Evolutionary conservation across 2,113 vertebrate genomes (phyloP).

Genomic region (Cranoglanis bouderius): DNA sequence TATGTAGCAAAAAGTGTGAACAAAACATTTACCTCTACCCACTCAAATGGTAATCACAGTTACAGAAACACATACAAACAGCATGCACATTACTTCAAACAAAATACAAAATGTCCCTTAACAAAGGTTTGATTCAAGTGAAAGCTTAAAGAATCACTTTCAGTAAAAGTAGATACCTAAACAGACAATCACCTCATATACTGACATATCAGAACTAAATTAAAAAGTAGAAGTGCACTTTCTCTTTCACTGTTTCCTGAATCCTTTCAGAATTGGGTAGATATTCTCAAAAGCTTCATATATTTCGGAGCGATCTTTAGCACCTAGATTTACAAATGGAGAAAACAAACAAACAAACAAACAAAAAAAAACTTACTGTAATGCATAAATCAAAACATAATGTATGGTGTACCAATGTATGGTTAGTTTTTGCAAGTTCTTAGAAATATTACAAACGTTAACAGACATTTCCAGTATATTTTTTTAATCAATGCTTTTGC

Average conservation of each 20-base stretch:
- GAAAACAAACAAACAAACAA: too few relatives aligned
- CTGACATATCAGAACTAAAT: background rate
- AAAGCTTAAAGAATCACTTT: background rate
- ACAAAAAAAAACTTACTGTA: background rate
- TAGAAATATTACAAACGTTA: background rate
- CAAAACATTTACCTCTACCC: slow-evolving; percentile 32
- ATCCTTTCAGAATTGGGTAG: slow-evolving; percentile 92
- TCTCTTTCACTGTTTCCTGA: slow-evolving; percentile 80
- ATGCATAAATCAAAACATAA: background rate
- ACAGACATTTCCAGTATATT: background rate
- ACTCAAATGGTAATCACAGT: background rate
- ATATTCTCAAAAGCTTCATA: slow-evolving; percentile 98
- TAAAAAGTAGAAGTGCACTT: background rate
- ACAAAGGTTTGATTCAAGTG: slow-evolving; percentile 14
- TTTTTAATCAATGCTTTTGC: background rate
- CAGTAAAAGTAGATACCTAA: background rate
- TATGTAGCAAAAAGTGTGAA: slow-evolving; percentile 26
- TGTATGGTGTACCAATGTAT: background rate
- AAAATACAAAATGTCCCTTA: slow-evolving; percentile 19
- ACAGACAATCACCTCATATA: background rate
- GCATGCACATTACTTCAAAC: slow-evolving; percentile 11
- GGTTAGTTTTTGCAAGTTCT: background rate
- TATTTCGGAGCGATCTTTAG: slow-evolving; percentile 92
- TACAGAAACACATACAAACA: slow-evolving; percentile 23
- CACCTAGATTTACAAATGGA: slow-evolving; percentile 75